Conservation (phyloP, 2,888 invertebrate genomes). For the Drosophila paracracens region DNA sequence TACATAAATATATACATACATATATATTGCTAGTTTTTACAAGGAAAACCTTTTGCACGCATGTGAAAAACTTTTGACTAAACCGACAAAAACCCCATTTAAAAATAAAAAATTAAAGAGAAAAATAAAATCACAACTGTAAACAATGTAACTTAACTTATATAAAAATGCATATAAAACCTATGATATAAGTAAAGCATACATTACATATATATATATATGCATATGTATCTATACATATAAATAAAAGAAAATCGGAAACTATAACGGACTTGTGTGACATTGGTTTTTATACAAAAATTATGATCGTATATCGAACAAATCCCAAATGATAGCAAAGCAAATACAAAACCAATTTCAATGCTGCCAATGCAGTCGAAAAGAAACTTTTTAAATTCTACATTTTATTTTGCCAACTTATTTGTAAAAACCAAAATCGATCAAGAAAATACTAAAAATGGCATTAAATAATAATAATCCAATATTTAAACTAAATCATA, state of each 20-base stretch:
- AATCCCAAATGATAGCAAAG: constrained; percentile 13
- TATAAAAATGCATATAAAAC: constrained; percentile 38
- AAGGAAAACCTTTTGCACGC: constrained; percentile 54
- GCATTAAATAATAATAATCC: constrained; percentile 30
- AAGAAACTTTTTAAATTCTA: constrained; percentile 42
- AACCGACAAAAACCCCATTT: constrained; percentile 30
- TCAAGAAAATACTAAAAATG: constrained; percentile 14
- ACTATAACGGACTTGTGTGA: constrained; percentile 27
- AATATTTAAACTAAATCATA: constrained; percentile 45
- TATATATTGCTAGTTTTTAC: constrained; percentile 65
- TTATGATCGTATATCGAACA: constrained; percentile 5
- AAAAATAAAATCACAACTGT: constrained; percentile 37
- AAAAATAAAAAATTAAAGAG: constrained; percentile 20
- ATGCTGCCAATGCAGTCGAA: constrained; percentile 39
- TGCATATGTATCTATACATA: neutral
- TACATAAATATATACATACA: constrained; percentile 47
- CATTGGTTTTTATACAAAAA: constrained; percentile 43
- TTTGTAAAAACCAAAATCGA: constrained; percentile 55
- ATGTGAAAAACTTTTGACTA: constrained; percentile 40
- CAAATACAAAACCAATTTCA: constrained; percentile 21
- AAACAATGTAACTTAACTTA: constrained; percentile 63
- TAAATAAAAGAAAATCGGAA: constrained; percentile 8
- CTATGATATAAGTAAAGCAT: constrained; percentile 44
- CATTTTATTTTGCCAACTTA: constrained; percentile 66
- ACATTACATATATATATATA: constrained; percentile 14